Evolutionary conservation across 92 coral and sea anemone genomes (phyloP).

Genomic region (Zoanthus gigantus): DNA sequence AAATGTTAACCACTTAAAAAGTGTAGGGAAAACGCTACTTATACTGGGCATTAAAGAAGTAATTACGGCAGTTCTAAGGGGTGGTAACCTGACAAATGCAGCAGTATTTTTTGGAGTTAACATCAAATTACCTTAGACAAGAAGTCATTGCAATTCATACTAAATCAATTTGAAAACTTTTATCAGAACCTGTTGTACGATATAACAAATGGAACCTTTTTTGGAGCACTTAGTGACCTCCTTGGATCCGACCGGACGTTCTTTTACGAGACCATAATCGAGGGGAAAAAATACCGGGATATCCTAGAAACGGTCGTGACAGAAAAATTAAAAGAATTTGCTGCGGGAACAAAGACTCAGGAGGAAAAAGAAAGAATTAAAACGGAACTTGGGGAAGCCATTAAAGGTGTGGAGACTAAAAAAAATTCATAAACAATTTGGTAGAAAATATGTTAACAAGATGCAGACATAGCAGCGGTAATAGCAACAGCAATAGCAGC

Average conservation of each 20-base stretch:
- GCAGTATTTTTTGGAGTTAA: too few species aligned
- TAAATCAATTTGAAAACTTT: neutral
- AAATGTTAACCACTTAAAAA: too few species aligned
- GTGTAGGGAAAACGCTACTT: too few species aligned
- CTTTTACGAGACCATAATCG: slow-evolving; percentile 44
- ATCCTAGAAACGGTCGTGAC: slow-evolving; percentile 22
- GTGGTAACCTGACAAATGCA: too few species aligned
- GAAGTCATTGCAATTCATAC: neutral
- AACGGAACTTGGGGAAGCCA: slow-evolving; percentile 46
- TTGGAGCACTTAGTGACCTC: slow-evolving; percentile 52
- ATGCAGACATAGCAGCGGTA: neutral
- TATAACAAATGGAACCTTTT: slow-evolving; percentile 22
- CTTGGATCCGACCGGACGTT: slow-evolving; percentile 55
- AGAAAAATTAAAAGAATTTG: slow-evolving; percentile 48
- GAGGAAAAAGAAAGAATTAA: slow-evolving; percentile 50
- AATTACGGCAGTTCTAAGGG: too few species aligned
- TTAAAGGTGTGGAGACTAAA: slow-evolving; percentile 24
- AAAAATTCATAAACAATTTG: neutral
- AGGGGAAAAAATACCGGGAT: slow-evolving; percentile 49
- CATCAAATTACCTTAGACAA: neutral
- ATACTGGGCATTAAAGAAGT: too few species aligned
- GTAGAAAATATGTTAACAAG: neutral
- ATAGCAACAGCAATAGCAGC: too few species aligned
- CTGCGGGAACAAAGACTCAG: slow-evolving; percentile 43
- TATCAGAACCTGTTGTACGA: slow-evolving; percentile 51